Conservation (phyloP, 1,140 invertebrate species). For the Solenopsis invicta region DNA sequence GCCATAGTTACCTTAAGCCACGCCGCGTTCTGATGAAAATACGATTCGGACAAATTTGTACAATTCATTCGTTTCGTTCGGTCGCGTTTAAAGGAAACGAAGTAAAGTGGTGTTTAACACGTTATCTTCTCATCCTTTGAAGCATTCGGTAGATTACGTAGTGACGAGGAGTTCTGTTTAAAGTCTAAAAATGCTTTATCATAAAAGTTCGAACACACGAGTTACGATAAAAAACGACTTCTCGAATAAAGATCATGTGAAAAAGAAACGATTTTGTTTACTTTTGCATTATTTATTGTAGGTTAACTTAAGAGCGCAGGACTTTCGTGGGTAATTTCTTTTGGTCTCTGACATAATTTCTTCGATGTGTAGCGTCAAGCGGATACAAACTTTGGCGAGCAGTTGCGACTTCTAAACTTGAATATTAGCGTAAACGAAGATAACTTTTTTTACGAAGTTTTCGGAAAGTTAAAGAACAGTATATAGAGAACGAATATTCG, state of each 20-base stretch:
- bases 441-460: conserved; percentile 22
- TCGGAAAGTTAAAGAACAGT: background rate
- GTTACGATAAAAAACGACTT: background rate
- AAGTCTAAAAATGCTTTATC: background rate
- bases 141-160: background rate
- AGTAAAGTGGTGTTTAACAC: background rate
- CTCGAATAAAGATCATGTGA: no score
- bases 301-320: background rate
- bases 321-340: conserved; percentile 14
- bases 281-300: background rate
- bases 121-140: background rate
- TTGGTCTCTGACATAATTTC: background rate
- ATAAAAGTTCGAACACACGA: background rate
- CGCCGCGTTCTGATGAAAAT: conserved; percentile 24
- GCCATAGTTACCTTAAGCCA: background rate
- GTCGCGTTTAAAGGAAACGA: background rate
- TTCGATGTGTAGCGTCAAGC: background rate
- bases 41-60: background rate
- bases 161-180: no score
- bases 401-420: conserved; percentile 16
- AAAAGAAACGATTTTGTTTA: background rate
- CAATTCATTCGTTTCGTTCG: background rate
- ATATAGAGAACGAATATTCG: background rate
- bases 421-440: conserved; percentile 11
- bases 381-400: background rate